A percentile compares a stretch with the other conserved stretches of the same genome.
These are phyloP conservation scores for Ptilodon capucinus DNA, from an alignment of 2,888 invertebrate species.

Conservation along the genomic window DNA sequence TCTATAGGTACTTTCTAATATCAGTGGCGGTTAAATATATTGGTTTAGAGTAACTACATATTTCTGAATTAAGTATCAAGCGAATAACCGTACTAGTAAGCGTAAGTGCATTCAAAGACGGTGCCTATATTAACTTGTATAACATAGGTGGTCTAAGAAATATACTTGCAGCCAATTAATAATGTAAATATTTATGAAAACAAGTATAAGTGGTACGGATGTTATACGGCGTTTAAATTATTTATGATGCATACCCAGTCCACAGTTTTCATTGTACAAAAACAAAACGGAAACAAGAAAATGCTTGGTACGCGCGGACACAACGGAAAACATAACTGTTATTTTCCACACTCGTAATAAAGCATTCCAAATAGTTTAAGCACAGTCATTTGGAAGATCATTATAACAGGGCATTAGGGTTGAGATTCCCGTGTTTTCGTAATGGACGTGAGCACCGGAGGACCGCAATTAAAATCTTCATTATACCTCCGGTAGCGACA, in stretches of 20 bases:
- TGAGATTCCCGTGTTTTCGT: slow-evolving; percentile 33
- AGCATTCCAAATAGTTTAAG: not conserved
- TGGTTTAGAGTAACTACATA: too few relatives aligned
- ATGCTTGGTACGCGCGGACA: not conserved
- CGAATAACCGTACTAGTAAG: too few relatives aligned
- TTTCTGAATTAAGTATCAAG: too few relatives aligned
- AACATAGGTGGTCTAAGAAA: too few relatives aligned
- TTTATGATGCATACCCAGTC: slow-evolving; percentile 16
- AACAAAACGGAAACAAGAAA: not conserved
- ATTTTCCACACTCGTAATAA: not conserved
- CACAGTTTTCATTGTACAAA: not conserved
- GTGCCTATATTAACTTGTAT: too few relatives aligned
- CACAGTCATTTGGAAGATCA: not conserved
- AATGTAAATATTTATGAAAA: slow-evolving; percentile 45
- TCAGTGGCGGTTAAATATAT: too few relatives aligned
- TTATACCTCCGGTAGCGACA: slow-evolving; percentile 44
- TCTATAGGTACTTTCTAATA: too few relatives aligned
- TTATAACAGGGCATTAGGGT: slow-evolving; percentile 26
- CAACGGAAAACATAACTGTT: not conserved
- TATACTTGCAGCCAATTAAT: too few relatives aligned
- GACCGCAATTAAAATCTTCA: slow-evolving; percentile 60
- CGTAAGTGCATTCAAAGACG: too few relatives aligned
- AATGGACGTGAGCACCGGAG: slow-evolving; percentile 40
- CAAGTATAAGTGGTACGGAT: slow-evolving; percentile 26
- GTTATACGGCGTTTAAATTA: not conserved